Base-by-base conservation (phyloP, 2,113 vertebrate species). In the Genyomyrus donnyi region DNA sequence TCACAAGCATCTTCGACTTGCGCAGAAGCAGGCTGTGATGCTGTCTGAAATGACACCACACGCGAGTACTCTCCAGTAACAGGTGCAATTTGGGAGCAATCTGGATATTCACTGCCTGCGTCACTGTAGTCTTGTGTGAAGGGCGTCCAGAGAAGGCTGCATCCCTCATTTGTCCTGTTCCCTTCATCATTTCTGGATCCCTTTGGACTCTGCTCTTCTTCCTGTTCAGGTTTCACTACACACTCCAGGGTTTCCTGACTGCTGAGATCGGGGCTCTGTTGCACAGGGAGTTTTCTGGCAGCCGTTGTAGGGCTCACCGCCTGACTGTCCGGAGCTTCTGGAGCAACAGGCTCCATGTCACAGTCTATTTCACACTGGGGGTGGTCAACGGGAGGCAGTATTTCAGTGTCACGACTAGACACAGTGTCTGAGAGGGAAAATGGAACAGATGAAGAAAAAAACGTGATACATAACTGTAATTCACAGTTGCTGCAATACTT, bases 11-110 rank as follows among this genome's bases (percentile, higher is more conserved):
- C 90, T 5, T 87, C 92, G 5, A n/a, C n/a, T 24, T 24, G 58
- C 11, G 88, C 46, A 66, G 56, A 74, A 52, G 39, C 56, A 46
- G 89, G 3, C 50, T 77, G 92, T 45, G 91, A 39, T 1, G 91
- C 89, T 2, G 85, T 74, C 3, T 88, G 92, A 88, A 9, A 31
- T 0, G 91, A 13, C 9, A 91, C 89, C 27, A 21, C 62, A 10
- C 88, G 90, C n/a, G 92, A 85, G 17, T 89, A 92, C 27, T 90
- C 91, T 1, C 89, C 91, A 56, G 74, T 42, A 17, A 19, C 17
- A n/a, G 74, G 74, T 80, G 89, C 35, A 48, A 21, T 15, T 5
- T 85, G 42, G 27, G 77, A 46, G 42, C 77, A 89, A 85, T 24
- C 89, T 62, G 80, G 13, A 17, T 91, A 91, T 0, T 24, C 88